Evolutionary conservation across 1,140 invertebrate genomes (phyloP).

Genomic region (Eciton burchellii): DNA sequence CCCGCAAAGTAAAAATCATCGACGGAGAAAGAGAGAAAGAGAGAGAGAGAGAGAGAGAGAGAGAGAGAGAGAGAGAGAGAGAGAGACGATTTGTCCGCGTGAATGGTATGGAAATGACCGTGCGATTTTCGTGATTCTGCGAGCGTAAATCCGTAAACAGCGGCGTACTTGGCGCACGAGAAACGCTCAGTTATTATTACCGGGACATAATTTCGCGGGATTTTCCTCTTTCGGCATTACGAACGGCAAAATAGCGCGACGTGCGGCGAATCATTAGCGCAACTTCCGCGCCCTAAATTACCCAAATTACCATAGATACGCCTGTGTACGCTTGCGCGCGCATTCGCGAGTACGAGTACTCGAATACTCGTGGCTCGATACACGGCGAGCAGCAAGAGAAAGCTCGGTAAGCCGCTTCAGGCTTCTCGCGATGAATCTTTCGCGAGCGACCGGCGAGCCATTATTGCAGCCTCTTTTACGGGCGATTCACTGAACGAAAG

Average conservation of each 20-base stretch:
- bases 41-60: no score
- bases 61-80: no score
- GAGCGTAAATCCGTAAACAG: no score
- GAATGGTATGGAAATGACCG: no score
- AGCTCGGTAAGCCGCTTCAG: constrained; percentile 35
- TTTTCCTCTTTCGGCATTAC: background rate
- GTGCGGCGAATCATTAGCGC: background rate
- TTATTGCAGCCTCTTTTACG: constrained; percentile 33
- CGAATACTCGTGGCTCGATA: constrained; percentile 24
- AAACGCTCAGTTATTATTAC: background rate
- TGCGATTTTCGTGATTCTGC: no score
- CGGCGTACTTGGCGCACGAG: no score
- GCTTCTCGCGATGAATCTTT: constrained; percentile 61
- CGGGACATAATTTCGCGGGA: background rate
- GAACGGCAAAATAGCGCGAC: background rate
- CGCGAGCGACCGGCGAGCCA: constrained; percentile 39
- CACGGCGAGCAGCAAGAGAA: background rate
- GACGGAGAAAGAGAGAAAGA: no score
- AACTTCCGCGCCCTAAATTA: background rate
- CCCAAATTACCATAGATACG: constrained; percentile 29
- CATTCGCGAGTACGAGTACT: constrained; percentile 5
- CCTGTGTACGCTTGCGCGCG: background rate
- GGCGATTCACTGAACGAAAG: constrained; percentile 31
- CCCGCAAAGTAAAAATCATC: no score
- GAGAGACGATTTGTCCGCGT: no score